Evolutionary conservation across 2,888 invertebrate species (phyloP).

Genomic region (Melieria crassipennis): DNA sequence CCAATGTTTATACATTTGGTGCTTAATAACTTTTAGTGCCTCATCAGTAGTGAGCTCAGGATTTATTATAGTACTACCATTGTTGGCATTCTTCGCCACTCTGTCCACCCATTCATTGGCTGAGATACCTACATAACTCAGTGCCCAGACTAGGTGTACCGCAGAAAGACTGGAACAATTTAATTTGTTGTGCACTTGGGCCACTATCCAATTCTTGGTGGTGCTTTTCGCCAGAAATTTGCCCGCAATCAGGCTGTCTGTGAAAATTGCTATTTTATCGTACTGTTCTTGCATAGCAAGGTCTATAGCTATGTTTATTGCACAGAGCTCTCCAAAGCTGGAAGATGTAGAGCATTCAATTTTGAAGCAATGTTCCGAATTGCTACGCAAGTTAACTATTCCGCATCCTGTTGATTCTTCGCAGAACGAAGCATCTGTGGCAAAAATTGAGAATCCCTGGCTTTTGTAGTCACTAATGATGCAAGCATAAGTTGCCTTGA

Average conservation of each 20-base stretch:
- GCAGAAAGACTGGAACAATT: neutral
- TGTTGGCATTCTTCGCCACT: neutral
- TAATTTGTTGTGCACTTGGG: too few species aligned
- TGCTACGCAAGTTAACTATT: neutral
- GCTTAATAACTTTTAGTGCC: neutral
- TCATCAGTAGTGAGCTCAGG: neutral
- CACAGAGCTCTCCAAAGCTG: neutral
- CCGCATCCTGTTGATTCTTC: neutral
- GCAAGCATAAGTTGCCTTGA: neutral
- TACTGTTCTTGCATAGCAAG: neutral
- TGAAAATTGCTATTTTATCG: neutral
- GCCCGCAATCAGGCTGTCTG: conserved; percentile 3
- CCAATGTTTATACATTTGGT: neutral
- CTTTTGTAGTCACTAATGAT: neutral
- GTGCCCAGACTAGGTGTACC: conserved; percentile 9
- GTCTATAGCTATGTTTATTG: neutral
- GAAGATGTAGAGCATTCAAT: neutral
- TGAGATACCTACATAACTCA: neutral
- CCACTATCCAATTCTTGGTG: neutral
- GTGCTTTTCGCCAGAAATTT: neutral
- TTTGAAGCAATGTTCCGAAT: neutral
- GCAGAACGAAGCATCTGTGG: neutral
- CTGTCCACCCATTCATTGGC: neutral
- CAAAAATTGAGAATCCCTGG: neutral
- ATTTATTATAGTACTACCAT: neutral